Base-by-base conservation (phyloP, 2,113 vertebrate species). In the Urocolius indicus region DNA sequence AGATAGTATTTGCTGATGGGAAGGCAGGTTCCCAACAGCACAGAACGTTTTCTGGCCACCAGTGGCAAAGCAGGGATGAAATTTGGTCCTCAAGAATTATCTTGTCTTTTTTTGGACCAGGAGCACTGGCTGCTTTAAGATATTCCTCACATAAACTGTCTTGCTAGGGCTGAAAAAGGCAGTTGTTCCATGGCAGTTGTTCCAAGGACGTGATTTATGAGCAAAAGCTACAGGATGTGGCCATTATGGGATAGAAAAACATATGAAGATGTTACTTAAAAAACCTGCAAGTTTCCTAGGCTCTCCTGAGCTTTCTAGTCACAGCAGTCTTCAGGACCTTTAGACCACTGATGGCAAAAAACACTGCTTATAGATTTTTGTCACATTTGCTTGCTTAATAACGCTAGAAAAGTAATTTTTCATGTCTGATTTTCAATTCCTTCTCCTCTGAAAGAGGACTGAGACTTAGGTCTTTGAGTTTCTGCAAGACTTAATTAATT, bases 401-500 rank as follows among this genome's bases (percentile, higher is more conserved):
- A 80, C 34, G 74, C 32, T 43, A 46, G 32, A 59, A 81, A 20
- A 86, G 80, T 67, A 63, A 36, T 75, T 91, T 90, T 91, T 94
- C 52, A 23, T 34, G 9, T n/a, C 27, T 67, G 65, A 34, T 55
- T 30, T 93, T 68, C 20, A 71, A 34, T 79, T 89, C 34, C 32
- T 87, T 36, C 32, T 78, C 36, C 36, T 76, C 15, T 75, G 5
- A 73, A 81, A 79, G 54, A 71, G 46, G 29, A 71, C 4, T 71
- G 82, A 89, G 36, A n/a, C 19, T 83, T 80, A 29, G 19, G 4
- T 75, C 80, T 67, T 84, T 29, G 54, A n/a, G 30, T 84, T 92
- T 87, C 77, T 89, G 45, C 49, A 75, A 87, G 83, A 78, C 90
- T 92, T 87, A 87, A 86, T 96, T 95, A 95, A 92, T 93, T 90